These are phyloP conservation scores for Artibeus jamaicensis DNA, from an alignment of 2,797 vertebrate species.

Conservation along the genomic window DNA sequence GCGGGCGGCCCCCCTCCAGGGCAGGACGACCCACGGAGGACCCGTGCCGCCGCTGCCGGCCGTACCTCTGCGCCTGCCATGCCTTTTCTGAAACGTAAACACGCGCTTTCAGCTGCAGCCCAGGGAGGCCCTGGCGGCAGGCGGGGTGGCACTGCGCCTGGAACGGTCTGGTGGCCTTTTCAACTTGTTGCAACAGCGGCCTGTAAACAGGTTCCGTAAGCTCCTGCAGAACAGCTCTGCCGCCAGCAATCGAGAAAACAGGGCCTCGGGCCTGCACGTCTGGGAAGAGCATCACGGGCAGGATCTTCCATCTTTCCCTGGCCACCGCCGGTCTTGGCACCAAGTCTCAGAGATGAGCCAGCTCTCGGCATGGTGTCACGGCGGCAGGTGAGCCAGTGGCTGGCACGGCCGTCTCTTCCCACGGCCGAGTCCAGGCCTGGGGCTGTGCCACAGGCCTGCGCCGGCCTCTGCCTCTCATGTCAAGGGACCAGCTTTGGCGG, in stretches of 20 bases:
- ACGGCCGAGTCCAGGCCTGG: not conserved
- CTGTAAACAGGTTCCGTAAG: not conserved
- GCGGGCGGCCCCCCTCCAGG: not conserved
- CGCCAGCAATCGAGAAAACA: not conserved
- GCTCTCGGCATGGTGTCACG: not conserved
- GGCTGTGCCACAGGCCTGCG: not conserved
- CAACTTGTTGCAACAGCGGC: not conserved
- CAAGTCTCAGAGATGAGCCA: not conserved
- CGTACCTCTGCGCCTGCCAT: rapidly evolving
- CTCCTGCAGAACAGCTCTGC: not conserved
- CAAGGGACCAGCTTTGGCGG: rapidly evolving
- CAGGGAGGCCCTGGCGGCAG: not conserved
- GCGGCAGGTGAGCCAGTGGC: slow-evolving; percentile 11
- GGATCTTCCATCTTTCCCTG: not conserved
- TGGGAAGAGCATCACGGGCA: not conserved
- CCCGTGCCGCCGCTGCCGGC: not conserved
- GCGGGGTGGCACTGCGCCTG: slow-evolving; percentile 5
- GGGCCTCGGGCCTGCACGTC: rapidly evolving
- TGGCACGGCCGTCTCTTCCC: not conserved
- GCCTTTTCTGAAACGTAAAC: not conserved
- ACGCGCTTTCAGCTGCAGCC: not conserved
- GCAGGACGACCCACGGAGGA: rapidly evolving
- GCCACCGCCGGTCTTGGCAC: not conserved
- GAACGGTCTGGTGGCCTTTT: not conserved
- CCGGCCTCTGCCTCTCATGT: not conserved